These are phyloP conservation scores for Tragopan temminckii DNA, from an alignment of 2,797 vertebrate species.

Conservation along the genomic window DNA sequence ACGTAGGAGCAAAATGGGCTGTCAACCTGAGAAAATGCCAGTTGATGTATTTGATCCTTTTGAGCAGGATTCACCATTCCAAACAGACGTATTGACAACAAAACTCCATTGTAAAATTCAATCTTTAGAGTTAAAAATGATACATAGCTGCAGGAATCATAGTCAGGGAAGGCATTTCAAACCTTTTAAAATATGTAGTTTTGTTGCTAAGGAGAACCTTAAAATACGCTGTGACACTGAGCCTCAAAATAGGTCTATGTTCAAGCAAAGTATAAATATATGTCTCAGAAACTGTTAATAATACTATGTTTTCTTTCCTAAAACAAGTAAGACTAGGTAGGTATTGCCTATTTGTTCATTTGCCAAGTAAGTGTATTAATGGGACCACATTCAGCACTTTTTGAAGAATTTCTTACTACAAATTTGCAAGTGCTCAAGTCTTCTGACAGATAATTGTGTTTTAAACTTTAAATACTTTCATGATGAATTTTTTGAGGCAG, in stretches of 20 bases:
- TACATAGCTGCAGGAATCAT: not conserved
- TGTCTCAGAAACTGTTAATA: not conserved
- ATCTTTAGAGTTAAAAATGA: not conserved
- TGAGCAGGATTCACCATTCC: not conserved
- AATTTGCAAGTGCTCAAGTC: not conserved
- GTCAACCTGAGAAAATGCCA: not conserved
- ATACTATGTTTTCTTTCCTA: accelerated
- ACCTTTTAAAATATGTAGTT: not conserved
- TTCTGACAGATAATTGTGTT: conserved; percentile 41
- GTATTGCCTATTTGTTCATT: not conserved
- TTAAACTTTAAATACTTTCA: conserved; percentile 61
- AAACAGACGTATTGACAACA: not conserved
- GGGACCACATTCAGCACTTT: not conserved
- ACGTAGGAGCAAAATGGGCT: not conserved
- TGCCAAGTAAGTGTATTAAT: not conserved
- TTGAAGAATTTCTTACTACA: not conserved
- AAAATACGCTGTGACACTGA: not conserved
- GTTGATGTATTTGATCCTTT: not conserved
- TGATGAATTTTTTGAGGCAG: conserved; percentile 57
- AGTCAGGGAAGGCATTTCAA: not conserved
- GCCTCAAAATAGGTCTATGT: not conserved
- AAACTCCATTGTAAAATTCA: not conserved
- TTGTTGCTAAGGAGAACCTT: not conserved
- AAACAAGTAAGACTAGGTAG: not conserved
- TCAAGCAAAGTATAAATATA: not conserved